Base-by-base conservation (phyloP, 2,797 vertebrate species). In the Melanotaenia nigrans region DNA sequence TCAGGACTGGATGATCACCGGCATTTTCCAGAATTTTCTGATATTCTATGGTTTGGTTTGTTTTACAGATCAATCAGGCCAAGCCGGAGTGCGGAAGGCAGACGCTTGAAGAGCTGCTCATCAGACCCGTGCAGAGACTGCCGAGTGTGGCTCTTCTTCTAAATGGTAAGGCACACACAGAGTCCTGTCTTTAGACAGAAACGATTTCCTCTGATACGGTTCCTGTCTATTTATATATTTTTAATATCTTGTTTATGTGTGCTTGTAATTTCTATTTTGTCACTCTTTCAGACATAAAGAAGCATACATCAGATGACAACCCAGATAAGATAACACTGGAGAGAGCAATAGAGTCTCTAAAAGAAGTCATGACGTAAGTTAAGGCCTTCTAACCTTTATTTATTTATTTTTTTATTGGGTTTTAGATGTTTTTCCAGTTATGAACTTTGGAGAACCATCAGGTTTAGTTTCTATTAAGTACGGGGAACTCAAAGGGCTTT, bases 311-410 rank as follows among this genome's bases (percentile, higher is more conserved):
- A 24, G 96, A 99, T 81, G 96, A 98, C 83, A 99, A 97, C 86
- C 97, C 97, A 61, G 98, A 99, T 91, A 99, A 99, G 93, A 79
- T 93, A 70, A 98, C 93, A 40, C 90, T 99, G 80, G 97, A 98
- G 81, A 96, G 94, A 92, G 97, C 98, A 62, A 99, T 99, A 59
- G 97, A 97, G 77, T 98, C 97, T 38, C 89, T 99, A 66, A 98
- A 97, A 90, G 97, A 99, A 94, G 97, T 99, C 76, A 99, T 99
- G 97, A 99, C 96, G 98, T 99, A 93, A 97, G 98, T 95, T 53
- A 38, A 22, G 5, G 0, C n/a, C 22, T 53, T 54, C 13, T 20
- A 6, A 6, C 4, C 20, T 20, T 45, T 18, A 8, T 7, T 18
- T 7, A 42, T 32, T 35, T 36, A 73, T 63, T 68, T 73, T 30